Conservation (phyloP, 2,888 invertebrate species). For the Hypercompe scribonia region DNA sequence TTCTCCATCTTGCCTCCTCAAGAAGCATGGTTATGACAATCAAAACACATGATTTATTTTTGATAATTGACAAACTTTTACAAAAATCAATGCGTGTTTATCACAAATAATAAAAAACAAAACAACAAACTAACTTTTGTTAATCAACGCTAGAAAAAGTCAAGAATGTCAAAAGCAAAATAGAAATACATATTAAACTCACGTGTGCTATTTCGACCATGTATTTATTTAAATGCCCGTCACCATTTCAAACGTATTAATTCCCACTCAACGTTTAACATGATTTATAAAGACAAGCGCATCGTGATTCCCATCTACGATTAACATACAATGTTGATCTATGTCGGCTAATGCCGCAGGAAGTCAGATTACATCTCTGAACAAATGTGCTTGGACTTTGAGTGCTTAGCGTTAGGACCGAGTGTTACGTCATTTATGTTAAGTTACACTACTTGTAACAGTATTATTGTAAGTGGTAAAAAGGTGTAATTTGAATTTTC, state of each 20-base stretch:
- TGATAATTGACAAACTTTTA: too few species aligned
- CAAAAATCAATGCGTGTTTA: too few species aligned
- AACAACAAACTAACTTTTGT: background rate
- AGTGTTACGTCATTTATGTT: slow-evolving; percentile 6
- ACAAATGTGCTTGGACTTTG: slow-evolving; percentile 42
- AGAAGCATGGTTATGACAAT: too few species aligned
- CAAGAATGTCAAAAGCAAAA: background rate
- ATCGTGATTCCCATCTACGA: slow-evolving; percentile 29
- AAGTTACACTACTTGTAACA: background rate
- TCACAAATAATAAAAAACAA: too few species aligned
- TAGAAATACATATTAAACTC: background rate
- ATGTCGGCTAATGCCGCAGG: slow-evolving; percentile 45
- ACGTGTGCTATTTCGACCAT: background rate
- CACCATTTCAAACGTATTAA: slow-evolving; percentile 25
- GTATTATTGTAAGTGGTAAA: too few species aligned
- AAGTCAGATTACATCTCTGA: slow-evolving; percentile 50
- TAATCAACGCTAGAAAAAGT: background rate
- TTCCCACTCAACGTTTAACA: slow-evolving; percentile 41
- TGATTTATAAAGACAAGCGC: slow-evolving; percentile 38
- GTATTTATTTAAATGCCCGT: background rate
- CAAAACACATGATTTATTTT: too few species aligned
- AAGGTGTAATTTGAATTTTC: too few species aligned
- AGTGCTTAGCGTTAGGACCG: slow-evolving; percentile 11
- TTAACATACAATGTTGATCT: slow-evolving; percentile 58
- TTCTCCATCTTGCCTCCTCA: too few species aligned